Evolutionary conservation across 2,113 vertebrate genomes (phyloP).

Genomic region (Sitta europaea): DNA sequence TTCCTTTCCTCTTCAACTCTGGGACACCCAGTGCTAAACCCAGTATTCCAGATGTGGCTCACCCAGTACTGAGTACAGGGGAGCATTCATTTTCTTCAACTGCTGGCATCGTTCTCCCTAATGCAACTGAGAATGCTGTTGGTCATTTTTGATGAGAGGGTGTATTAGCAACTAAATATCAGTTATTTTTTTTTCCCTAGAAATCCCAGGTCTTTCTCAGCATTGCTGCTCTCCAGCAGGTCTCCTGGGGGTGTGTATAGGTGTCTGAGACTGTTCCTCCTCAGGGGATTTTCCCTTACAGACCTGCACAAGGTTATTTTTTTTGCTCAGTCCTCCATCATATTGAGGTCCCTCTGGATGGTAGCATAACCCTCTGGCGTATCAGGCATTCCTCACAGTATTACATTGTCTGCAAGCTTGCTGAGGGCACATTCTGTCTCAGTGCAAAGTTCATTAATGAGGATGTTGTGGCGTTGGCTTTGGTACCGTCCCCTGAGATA

Average conservation of each 20-base stretch:
- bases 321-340: background rate
- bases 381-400: background rate
- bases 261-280: background rate
- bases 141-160: background rate
- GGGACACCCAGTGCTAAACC: background rate
- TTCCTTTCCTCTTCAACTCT: background rate
- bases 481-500: background rate
- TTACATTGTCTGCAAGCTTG: background rate
- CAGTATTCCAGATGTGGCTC: background rate
- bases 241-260: fast-evolving
- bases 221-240: background rate
- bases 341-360: background rate
- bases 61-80: background rate
- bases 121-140: background rate
- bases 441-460: background rate
- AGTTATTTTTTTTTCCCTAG: background rate
- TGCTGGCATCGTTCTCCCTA: background rate
- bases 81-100: background rate
- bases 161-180: background rate
- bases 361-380: background rate
- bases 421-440: background rate
- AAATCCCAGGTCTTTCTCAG: background rate
- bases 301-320: background rate
- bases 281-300: background rate
- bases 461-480: background rate